Conservation (phyloP, 2,888 invertebrate species). For the Coelinius sp. region DNA sequence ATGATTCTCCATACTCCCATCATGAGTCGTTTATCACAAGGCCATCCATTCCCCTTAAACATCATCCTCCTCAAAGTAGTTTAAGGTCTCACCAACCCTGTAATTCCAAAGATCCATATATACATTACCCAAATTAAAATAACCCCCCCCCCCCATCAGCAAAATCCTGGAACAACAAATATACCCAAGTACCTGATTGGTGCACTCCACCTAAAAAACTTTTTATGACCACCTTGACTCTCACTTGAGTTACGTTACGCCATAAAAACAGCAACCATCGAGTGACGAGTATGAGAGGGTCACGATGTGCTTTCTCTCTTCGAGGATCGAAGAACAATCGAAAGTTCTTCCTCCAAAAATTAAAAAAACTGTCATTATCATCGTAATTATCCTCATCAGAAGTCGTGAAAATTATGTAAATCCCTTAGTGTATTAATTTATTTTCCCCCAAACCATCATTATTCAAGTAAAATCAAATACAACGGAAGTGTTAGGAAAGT, state of each 20-base stretch:
- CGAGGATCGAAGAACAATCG: conserved; percentile 1
- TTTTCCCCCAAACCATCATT: background rate
- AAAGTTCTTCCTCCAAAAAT: background rate
- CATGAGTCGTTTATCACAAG: too few relatives aligned
- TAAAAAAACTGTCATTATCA: conserved; percentile 4
- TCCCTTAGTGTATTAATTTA: background rate
- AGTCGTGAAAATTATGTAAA: background rate
- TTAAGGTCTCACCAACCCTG: too few relatives aligned
- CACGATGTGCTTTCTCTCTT: conserved; percentile 34
- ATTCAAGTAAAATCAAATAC: background rate
- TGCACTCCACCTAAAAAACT: conserved; percentile 15
- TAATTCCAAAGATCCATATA: too few relatives aligned
- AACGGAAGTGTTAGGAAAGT: background rate
- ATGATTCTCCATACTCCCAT: too few relatives aligned
- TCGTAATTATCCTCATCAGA: background rate
- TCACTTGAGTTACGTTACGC: conserved; percentile 24
- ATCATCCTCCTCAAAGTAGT: too few relatives aligned
- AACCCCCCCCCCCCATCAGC: too few relatives aligned
- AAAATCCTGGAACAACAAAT: too few relatives aligned
- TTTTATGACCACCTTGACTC: conserved; percentile 42
- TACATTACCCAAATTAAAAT: too few relatives aligned
- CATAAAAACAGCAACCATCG: conserved; percentile 34
- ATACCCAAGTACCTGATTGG: too few relatives aligned
- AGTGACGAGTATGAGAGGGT: conserved; percentile 25
- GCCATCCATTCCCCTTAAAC: too few relatives aligned